A percentile compares a stretch with the other conserved stretches of the same genome.
Conservation (phyloP, 2,888 invertebrate genomes). For the Polia nebulosa region DNA sequence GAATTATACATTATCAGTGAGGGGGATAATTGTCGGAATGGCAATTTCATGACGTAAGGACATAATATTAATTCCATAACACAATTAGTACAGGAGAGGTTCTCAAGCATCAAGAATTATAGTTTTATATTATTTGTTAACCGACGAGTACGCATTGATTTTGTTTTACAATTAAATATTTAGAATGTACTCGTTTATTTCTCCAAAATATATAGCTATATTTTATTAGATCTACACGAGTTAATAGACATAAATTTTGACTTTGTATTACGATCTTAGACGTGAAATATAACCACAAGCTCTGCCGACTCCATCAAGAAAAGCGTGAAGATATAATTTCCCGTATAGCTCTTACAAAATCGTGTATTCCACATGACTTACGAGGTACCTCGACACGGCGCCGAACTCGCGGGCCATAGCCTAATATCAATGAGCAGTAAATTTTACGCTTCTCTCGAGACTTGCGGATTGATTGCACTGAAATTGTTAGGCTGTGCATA, state of each 20-base stretch:
- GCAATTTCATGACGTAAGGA: background rate
- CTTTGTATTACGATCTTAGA: background rate
- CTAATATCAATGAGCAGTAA: constrained; percentile 54
- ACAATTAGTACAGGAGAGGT: background rate
- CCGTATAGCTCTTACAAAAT: constrained; percentile 15
- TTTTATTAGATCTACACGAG: background rate
- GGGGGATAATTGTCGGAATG: constrained; percentile 6
- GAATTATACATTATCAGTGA: constrained; percentile 21
- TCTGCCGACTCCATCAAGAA: background rate
- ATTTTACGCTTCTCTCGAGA: constrained; percentile 48
- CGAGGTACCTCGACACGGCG: constrained; percentile 15
- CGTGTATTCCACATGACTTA: constrained; percentile 48
- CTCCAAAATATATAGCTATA: too few species aligned
- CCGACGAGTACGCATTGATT: too few species aligned
- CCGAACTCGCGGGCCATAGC: constrained; percentile 14
- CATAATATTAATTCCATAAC: background rate
- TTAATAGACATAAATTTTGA: background rate
- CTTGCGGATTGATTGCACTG: constrained; percentile 44
- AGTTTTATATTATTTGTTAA: too few species aligned
- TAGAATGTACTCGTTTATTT: too few species aligned
- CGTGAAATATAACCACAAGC: background rate
- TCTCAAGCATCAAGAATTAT: background rate
- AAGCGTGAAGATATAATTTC: constrained; percentile 28
- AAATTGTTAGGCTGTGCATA: constrained; percentile 47
- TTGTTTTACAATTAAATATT: too few species aligned